Percentiles rank a stretch among this genome's conserved stretches.
Evolutionary conservation across 2,888 invertebrate genomes (phyloP).

Genomic region (Parelbella ahira): DNA sequence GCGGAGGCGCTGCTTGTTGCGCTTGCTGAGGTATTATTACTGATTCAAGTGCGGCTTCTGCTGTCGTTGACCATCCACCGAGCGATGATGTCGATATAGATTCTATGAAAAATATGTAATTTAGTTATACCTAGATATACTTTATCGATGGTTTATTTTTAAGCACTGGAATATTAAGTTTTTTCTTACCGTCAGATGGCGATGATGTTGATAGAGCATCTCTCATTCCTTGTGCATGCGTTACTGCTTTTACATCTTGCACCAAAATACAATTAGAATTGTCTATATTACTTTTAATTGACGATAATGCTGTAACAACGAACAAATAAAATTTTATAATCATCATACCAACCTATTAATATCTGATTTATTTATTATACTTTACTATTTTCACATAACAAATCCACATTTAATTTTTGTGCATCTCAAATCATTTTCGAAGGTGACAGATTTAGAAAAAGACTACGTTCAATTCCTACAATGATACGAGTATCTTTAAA

Average conservation of each 20-base stretch:
- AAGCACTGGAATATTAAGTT: too few relatives aligned
- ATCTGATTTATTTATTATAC: too few relatives aligned
- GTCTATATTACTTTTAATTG: slow-evolving; percentile 93
- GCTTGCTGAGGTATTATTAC: slow-evolving; percentile 83
- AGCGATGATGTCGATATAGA: slow-evolving; percentile 80
- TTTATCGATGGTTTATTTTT: too few relatives aligned
- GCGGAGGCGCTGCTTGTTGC: slow-evolving; percentile 87
- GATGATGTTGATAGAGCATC: slow-evolving; percentile 82
- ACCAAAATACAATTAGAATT: slow-evolving; percentile 94
- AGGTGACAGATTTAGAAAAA: too few relatives aligned
- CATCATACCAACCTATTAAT: too few relatives aligned
- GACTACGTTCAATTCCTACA: too few relatives aligned
- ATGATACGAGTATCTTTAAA: too few relatives aligned
- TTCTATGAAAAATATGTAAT: slow-evolving; percentile 68
- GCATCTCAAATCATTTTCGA: too few relatives aligned
- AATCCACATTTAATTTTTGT: too few relatives aligned
- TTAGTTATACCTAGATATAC: slow-evolving; percentile 6
- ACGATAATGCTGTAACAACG: slow-evolving; percentile 89
- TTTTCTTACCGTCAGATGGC: slow-evolving; percentile 69
- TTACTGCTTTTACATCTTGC: slow-evolving; percentile 93
- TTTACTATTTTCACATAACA: too few relatives aligned
- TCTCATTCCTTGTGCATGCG: slow-evolving; percentile 91
- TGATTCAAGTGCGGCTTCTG: slow-evolving; percentile 78
- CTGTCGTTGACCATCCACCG: slow-evolving; percentile 76
- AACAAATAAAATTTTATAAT: slow-evolving; percentile 29